Base-by-base conservation (phyloP, 2,113 vertebrate species). In the Indri indri region DNA sequence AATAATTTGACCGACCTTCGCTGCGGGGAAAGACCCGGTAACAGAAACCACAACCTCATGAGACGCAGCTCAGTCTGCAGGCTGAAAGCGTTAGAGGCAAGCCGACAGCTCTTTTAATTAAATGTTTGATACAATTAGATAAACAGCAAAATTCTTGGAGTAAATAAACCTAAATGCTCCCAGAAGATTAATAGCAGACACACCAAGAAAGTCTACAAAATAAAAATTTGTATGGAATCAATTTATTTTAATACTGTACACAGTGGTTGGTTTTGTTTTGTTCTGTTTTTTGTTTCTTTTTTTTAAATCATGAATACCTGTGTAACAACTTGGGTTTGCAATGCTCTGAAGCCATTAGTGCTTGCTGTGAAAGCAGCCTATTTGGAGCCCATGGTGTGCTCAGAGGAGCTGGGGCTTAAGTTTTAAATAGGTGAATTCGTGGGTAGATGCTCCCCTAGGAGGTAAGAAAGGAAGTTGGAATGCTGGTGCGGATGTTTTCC, bases 21-120 rank as follows among this genome's bases (percentile, higher is more conserved):
- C 83, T 88, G 66, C 22, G 88, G 45, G 54, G 81, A 95, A 91
- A 93, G 34, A 83, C 71, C 70, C 42, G 8, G 47, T 6, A 90
- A 83, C 54, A 89, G 73, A 92, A 68, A n/a, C 45, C 22, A 23
- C 23, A 52, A 40, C 61, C 90, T 82, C 63, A 6, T 0, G 84
- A 73, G 93, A 95, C 52, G 6, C 8, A 13, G 84, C 81, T 96
- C 32, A 2, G n/a, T 70, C 81, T 63, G 86, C 65, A 27, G 11
- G 50, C 83, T 88, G 6, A 18, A 80, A 68, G 89, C 22, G 0
- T 65, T 47, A 34, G 80, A 61, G 4, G 52, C 52, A 90, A 59
- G 42, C 79, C 5, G 54, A 32, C 68, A 47, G 77, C 77, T 92
- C 92, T 88, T 92, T 91, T 97, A 97, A 98, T 98, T 97, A 97